phyloP scores from a whole-genome alignment of 2,797 vertebrate species.

The Gymnocypris eckloni region DNA sequence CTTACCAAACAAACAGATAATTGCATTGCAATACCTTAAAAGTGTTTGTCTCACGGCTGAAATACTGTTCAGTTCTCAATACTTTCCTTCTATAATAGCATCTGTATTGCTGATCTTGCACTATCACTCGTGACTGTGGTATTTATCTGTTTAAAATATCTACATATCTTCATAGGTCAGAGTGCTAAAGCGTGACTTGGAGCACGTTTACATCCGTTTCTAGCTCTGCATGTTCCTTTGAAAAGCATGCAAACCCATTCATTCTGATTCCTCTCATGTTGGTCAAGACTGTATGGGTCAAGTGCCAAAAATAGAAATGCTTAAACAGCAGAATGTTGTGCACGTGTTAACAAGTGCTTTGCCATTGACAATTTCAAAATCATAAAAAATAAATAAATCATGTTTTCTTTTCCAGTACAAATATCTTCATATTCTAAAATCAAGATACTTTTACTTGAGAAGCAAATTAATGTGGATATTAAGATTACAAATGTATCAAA shows the following conservation, averaged over 20 bases:
- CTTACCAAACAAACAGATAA: background rate
- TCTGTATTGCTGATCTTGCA: background rate
- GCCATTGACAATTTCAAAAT: background rate
- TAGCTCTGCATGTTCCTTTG: background rate
- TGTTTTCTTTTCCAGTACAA: background rate
- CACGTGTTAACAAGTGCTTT: background rate
- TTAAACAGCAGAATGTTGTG: background rate
- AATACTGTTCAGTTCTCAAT: background rate
- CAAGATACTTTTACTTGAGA: background rate
- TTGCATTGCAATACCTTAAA: background rate
- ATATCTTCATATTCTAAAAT: background rate
- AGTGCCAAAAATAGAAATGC: background rate
- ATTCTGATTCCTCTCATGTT: background rate
- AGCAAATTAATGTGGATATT: background rate
- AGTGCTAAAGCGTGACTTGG: background rate
- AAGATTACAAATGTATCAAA: no score
- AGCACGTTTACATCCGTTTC: background rate
- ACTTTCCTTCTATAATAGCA: background rate
- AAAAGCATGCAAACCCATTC: background rate
- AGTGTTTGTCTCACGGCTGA: background rate
- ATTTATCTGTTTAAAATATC: background rate
- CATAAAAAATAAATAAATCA: background rate
- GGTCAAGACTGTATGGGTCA: background rate
- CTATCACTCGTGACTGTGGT: background rate
- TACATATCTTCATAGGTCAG: background rate